Evolutionary conservation across 2,888 invertebrate genomes (phyloP), one percentile per base, ranked within the genome.

Genomic region (Thymelicus sylvestris): DNA sequence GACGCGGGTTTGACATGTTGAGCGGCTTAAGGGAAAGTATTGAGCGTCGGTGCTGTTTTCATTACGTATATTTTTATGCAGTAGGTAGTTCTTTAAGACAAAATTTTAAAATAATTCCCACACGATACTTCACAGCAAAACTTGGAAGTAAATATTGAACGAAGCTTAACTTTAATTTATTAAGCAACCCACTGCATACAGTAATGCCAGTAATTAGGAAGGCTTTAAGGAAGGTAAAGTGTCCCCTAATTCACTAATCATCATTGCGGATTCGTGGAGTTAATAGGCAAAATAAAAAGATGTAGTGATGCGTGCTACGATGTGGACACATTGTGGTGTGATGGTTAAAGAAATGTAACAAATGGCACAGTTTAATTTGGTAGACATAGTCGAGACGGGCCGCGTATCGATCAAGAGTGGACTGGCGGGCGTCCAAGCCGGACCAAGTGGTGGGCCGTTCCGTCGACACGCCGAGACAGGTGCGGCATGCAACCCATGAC

Each of bases 361-460:
- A 93, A 93, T 92, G 90, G 87, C 86, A 86, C 88, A 88, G 92
- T 92, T 92, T 93, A 92, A 93, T 92, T 93, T 91, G 87, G 92
- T 92, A 91, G 93, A 93, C 92, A 89, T 87, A 89, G 86, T 81
- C 88, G 89, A 90, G 91, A 91, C 91, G 83, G 81, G 86, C 79
- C 83, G 84, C 85, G 86, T 91, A 92, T 93, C 89, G 89, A 91
- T 93, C 92, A 92, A 85, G 83, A 82, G 80, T 82, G 81, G 83
- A 86, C 92, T 93, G 93, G 93, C 93, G 84, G 75, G 72, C 80
- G 85, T 89, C 93, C 93, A 93, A 93, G 83, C 83, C 84, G 81
- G 85, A 84, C 86, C 91, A 87, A 91, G 89, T 86, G 92, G 93
- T 91, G 92, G 92, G 92, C 91, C 86, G 89, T 80, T 81, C 88